These are phyloP conservation scores for Tenthredo mesomela DNA, from an alignment of 2,888 invertebrate species.

Conservation along the genomic window DNA sequence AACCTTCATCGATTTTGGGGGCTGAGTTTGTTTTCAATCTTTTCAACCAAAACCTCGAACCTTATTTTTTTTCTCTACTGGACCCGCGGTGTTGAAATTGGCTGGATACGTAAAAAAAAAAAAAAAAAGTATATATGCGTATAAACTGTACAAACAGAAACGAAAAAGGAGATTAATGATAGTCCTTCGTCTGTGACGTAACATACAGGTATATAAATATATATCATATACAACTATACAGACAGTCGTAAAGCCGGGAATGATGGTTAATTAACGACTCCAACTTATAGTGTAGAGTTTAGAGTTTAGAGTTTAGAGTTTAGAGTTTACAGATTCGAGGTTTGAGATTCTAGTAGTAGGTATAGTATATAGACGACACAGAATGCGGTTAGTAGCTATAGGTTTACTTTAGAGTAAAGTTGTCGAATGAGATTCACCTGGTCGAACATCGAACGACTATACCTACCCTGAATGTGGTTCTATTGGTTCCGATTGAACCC, in stretches of 20 bases:
- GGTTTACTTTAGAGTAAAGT: not conserved
- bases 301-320: not conserved
- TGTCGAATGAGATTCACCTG: slow-evolving; percentile 7
- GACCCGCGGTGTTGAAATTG: not conserved
- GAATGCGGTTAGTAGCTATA: not conserved
- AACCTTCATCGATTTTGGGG: not conserved
- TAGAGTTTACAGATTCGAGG: not conserved
- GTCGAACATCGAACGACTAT: not conserved
- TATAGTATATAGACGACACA: not conserved
- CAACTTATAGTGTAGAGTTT: slow-evolving; percentile 27
- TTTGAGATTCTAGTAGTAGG: not conserved
- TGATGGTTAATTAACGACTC: slow-evolving; percentile 4
- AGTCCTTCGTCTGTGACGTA: not conserved
- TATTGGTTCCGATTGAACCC: slow-evolving; percentile 5
- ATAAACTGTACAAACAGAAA: not conserved
- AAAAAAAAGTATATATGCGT: too few species aligned
- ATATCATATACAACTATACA: not conserved
- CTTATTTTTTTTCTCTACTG: not conserved
- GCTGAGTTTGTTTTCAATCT: not conserved
- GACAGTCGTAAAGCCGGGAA: not conserved
- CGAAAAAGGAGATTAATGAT: not conserved
- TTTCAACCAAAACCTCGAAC: not conserved
- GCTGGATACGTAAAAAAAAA: not conserved
- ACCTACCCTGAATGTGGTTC: not conserved
- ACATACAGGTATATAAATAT: too few species aligned